Evolutionary conservation across 2,888 invertebrate genomes (phyloP).

Genomic region (Stenoptilia bipunctidactyla): DNA sequence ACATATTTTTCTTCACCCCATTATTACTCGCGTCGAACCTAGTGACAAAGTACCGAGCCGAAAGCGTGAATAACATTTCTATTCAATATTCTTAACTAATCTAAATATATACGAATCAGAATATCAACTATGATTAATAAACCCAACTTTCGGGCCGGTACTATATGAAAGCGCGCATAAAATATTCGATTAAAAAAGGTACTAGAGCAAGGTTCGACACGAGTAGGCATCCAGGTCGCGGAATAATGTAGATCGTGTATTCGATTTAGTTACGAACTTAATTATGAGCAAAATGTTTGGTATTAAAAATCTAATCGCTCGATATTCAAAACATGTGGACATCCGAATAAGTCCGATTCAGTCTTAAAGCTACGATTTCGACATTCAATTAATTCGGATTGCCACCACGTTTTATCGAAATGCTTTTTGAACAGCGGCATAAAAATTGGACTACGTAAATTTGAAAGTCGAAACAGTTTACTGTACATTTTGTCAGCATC

Average conservation of each 20-base stretch:
- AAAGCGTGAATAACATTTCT: constrained; percentile 23
- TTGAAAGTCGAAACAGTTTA: too few relatives aligned
- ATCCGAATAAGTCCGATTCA: background rate
- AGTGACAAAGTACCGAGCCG: constrained; percentile 16
- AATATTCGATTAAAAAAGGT: constrained; percentile 25
- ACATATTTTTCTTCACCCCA: constrained; percentile 3
- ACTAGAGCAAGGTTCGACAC: constrained; percentile 13
- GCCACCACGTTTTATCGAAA: too few relatives aligned
- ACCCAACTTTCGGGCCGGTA: constrained; percentile 22
- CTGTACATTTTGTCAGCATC: too few relatives aligned
- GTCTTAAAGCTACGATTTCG: background rate
- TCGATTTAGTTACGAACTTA: constrained; percentile 1
- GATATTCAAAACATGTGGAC: background rate
- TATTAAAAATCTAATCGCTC: background rate
- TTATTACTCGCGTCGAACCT: constrained; percentile 14
- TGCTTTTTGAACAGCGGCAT: too few relatives aligned
- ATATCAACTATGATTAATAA: background rate
- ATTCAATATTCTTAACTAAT: too few relatives aligned
- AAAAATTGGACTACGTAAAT: too few relatives aligned
- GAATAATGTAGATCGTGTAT: background rate
- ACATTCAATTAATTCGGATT: too few relatives aligned
- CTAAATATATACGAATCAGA: too few relatives aligned
- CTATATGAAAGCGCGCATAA: constrained; percentile 24
- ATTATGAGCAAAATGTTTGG: constrained; percentile 24
- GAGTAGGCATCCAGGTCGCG: background rate